Evolutionary conservation across 2,888 invertebrate species (phyloP).

Genomic region (Teinopalpus imperialis): DNA sequence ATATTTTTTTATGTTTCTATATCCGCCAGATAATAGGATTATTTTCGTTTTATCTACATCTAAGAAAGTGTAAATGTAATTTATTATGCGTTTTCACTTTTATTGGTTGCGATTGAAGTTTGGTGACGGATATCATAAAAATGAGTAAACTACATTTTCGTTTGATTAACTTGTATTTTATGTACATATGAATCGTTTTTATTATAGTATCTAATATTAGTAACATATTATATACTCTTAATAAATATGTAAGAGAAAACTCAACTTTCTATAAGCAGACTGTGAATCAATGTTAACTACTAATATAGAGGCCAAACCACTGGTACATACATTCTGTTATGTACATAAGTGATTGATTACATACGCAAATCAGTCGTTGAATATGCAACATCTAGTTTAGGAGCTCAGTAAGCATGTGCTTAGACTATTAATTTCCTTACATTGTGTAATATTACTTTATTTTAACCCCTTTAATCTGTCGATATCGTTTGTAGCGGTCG

Average conservation of each 20-base stretch:
- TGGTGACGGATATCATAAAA: background rate
- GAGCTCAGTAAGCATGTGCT: slow-evolving; percentile 76
- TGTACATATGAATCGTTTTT: too few species aligned
- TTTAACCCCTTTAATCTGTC: slow-evolving; percentile 29
- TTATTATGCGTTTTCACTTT: background rate
- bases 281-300: slow-evolving; percentile 29
- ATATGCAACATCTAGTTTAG: slow-evolving; percentile 79
- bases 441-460: slow-evolving; percentile 38
- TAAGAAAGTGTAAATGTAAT: background rate
- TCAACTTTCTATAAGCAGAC: too few species aligned
- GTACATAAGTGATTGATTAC: slow-evolving; percentile 76
- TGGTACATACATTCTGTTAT: slow-evolving; percentile 53
- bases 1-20: too few species aligned
- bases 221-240: too few species aligned
- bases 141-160: background rate
- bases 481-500: slow-evolving; percentile 11
- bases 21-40: too few species aligned
- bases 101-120: background rate
- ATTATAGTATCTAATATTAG: too few species aligned
- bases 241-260: too few species aligned
- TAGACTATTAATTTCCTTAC: slow-evolving; percentile 74
- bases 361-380: slow-evolving; percentile 80
- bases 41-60: too few species aligned
- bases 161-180: background rate
- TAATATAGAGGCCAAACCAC: slow-evolving; percentile 21